Conservation (phyloP, 2,888 invertebrate species). For the Eledona agricola region DNA sequence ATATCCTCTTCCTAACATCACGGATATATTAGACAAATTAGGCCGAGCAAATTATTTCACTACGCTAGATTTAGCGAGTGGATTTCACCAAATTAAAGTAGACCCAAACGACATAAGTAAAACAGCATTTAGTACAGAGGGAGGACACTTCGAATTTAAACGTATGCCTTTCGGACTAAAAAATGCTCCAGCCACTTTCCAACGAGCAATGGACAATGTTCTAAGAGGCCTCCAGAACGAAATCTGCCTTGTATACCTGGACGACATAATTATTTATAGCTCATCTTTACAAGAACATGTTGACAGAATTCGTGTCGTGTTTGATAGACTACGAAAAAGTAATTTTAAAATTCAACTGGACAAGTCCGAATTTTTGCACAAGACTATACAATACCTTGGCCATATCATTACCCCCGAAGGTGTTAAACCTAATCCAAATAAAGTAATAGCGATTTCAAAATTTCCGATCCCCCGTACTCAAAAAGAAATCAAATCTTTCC, state of each 20-base stretch:
- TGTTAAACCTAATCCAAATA: slow-evolving; percentile 44
- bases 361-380: slow-evolving; percentile 38
- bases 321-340: slow-evolving; percentile 21
- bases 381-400: slow-evolving; percentile 50
- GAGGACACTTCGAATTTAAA: slow-evolving; percentile 44
- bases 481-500: slow-evolving; percentile 46
- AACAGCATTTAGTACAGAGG: slow-evolving; percentile 43
- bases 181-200: slow-evolving; percentile 49
- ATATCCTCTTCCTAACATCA: slow-evolving; percentile 45
- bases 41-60: slow-evolving; percentile 42
- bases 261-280: slow-evolving; percentile 52
- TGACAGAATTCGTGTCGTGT: slow-evolving; percentile 32
- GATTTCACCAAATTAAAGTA: slow-evolving; percentile 44
- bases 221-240: slow-evolving; percentile 44
- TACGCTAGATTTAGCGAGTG: slow-evolving; percentile 41
- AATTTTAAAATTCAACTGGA: slow-evolving; percentile 37
- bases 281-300: slow-evolving; percentile 45
- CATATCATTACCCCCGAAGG: slow-evolving; percentile 49
- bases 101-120: slow-evolving; percentile 36
- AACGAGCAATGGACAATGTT: slow-evolving; percentile 49
- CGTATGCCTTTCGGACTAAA: slow-evolving; percentile 50
- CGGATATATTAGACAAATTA: slow-evolving; percentile 42
- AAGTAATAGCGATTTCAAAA: slow-evolving; percentile 28
- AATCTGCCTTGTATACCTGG: slow-evolving; percentile 52
- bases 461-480: slow-evolving; percentile 25